Conservation (phyloP, 2,797 vertebrate genomes). For the Hippopotamyrus pictus region DNA sequence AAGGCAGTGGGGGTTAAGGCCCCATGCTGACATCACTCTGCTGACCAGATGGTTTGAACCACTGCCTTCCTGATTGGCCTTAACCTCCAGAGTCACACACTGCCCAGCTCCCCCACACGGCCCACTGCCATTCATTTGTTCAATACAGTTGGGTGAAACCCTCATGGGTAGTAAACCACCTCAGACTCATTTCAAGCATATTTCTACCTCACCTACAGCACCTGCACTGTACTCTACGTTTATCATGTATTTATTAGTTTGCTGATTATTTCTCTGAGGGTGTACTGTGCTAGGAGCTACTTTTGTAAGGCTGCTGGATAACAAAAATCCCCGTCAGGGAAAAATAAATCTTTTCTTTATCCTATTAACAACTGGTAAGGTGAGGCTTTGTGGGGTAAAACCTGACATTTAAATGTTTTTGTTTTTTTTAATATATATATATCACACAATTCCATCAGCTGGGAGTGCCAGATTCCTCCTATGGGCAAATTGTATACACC, state of each 20-base stretch:
- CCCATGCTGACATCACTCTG: neutral
- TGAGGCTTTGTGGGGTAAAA: neutral
- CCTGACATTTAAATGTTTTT: neutral
- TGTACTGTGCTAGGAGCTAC: neutral
- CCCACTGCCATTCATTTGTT: neutral
- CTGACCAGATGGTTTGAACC: neutral
- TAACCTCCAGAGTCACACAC: neutral
- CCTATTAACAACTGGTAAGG: neutral
- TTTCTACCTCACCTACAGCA: neutral
- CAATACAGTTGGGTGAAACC: neutral
- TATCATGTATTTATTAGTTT: neutral
- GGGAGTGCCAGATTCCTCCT: neutral
- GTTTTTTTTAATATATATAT: neutral
- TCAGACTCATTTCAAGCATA: neutral
- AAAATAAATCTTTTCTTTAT: neutral
- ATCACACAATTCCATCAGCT: neutral
- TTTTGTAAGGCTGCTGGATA: neutral
- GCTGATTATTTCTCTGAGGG: neutral
- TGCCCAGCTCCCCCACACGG: neutral
- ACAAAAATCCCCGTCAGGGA: neutral
- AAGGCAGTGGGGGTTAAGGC: neutral
- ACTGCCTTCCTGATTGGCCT: neutral
- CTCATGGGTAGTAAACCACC: neutral
- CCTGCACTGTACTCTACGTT: neutral
- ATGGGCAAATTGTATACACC: neutral